These are phyloP conservation scores for Acanthacorydalis orientalis DNA, from an alignment of 2,888 invertebrate genomes.

Conservation along the genomic window DNA sequence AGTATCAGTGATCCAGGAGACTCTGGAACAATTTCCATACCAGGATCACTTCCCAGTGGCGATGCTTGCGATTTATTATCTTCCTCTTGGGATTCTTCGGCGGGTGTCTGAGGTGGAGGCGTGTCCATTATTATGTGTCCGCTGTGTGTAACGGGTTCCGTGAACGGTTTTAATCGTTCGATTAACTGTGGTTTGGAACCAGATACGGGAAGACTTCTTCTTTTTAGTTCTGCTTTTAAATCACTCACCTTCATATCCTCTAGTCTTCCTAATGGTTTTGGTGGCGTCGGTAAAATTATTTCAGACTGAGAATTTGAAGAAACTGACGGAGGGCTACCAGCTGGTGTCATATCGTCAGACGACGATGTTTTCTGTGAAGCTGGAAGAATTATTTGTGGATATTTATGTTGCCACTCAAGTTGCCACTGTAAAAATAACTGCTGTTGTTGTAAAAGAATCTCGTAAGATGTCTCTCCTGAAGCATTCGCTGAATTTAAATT, in stretches of 20 bases:
- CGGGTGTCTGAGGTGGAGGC: constrained; percentile 19
- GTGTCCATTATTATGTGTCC: constrained; percentile 29
- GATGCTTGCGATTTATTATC: constrained; percentile 23
- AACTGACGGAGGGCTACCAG: constrained; percentile 22
- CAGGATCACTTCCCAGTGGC: constrained; percentile 27
- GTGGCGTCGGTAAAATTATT: constrained; percentile 15
- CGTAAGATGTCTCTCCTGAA: constrained; percentile 68
- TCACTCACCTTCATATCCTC: constrained; percentile 89
- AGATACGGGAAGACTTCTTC: constrained; percentile 84
- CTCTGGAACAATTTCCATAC: constrained; percentile 15
- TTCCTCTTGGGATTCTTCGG: constrained; percentile 15
- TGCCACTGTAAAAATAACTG: constrained; percentile 81
- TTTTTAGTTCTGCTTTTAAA: constrained; percentile 83
- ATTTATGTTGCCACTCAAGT: constrained; percentile 67
- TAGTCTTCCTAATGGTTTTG: constrained; percentile 45
- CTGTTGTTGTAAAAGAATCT: constrained; percentile 83
- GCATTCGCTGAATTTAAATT: constrained; percentile 33
- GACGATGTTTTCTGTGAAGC: constrained; percentile 35
- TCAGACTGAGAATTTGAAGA: constrained; percentile 25
- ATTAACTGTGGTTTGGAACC: constrained; percentile 92
- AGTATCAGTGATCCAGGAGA: constrained; percentile 11
- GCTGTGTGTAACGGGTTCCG: constrained; percentile 26
- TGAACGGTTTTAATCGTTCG: constrained; percentile 70
- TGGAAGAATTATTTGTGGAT: constrained; percentile 67
- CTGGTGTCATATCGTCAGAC: constrained; percentile 11